phyloP scores from a whole-genome alignment of 2,888 invertebrate species.

The Lasioglossum oenotherae region DNA sequence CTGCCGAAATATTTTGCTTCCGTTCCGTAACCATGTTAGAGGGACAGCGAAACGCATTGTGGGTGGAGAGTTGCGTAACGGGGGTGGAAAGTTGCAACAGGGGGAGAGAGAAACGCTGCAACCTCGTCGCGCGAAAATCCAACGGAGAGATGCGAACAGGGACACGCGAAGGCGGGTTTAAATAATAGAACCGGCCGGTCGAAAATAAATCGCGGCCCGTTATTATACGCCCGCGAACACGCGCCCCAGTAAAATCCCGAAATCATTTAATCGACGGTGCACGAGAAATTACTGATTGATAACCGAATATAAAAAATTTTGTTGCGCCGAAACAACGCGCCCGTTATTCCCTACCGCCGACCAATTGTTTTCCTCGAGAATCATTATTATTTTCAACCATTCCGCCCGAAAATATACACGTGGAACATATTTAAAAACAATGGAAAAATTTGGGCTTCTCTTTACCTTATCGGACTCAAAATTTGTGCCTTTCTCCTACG shows the following conservation, averaged over 20 bases:
- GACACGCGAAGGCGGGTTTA: not conserved
- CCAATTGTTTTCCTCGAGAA: not conserved
- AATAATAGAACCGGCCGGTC: not conserved
- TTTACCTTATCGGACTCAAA: too few species aligned
- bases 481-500: too few species aligned
- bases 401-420: too few species aligned
- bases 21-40: conserved; percentile 25
- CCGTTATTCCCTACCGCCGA: not conserved
- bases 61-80: not conserved
- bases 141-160: not conserved
- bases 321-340: not conserved
- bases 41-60: not conserved
- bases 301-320: not conserved
- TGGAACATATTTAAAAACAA: too few species aligned
- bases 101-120: not conserved
- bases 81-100: not conserved
- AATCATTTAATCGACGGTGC: not conserved
- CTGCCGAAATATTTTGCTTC: conserved; percentile 32
- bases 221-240: not conserved
- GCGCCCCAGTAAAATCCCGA: not conserved
- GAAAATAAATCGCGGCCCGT: not conserved
- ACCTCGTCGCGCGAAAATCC: not conserved
- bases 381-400: not conserved
- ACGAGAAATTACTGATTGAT: not conserved
- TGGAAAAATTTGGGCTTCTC: too few species aligned